phyloP scores from a whole-genome alignment of 2,797 vertebrate genomes.

The Coracias cyanogaster region DNA sequence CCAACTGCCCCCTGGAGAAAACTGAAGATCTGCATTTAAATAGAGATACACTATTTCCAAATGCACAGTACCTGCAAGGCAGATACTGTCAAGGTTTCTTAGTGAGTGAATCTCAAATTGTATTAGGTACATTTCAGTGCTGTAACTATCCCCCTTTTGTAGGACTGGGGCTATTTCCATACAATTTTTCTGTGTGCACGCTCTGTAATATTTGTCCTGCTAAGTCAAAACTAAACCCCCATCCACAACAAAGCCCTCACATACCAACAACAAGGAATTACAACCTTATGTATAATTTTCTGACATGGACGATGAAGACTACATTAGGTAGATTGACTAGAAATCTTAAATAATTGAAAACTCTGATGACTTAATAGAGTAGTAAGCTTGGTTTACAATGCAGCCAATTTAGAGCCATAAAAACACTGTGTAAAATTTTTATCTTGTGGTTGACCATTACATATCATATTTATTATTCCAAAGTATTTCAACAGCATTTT shows the following conservation, averaged over 20 bases:
- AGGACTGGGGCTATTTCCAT: slow-evolving; percentile 51
- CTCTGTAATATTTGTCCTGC: slow-evolving; percentile 60
- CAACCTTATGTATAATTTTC: slow-evolving; percentile 58
- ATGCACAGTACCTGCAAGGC: slow-evolving; percentile 78
- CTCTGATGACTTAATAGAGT: slow-evolving; percentile 80
- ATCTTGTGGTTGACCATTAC: slow-evolving; percentile 80
- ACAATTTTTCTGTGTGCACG: slow-evolving; percentile 19
- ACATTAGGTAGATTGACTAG: slow-evolving; percentile 72
- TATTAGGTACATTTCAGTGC: slow-evolving; percentile 68
- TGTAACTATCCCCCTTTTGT: slow-evolving; percentile 29
- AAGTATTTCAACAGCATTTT: slow-evolving; percentile 77
- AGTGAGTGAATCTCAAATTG: slow-evolving; percentile 74
- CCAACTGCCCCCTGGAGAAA: slow-evolving; percentile 82
- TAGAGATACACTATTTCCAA: slow-evolving; percentile 80
- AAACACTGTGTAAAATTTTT: slow-evolving; percentile 81
- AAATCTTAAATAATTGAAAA: slow-evolving; percentile 83
- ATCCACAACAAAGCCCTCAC: slow-evolving; percentile 48
- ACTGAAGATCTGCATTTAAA: slow-evolving; percentile 83
- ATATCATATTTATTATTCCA: slow-evolving; percentile 79
- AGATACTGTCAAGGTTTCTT: slow-evolving; percentile 78
- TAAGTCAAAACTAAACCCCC: slow-evolving; percentile 73
- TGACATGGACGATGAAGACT: slow-evolving; percentile 62
- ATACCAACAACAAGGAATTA: slow-evolving; percentile 66
- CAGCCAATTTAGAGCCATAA: slow-evolving; percentile 81
- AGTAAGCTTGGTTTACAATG: slow-evolving; percentile 80